Conservation (phyloP, 2,888 invertebrate genomes). For the Epirrhoe alternata region DNA sequence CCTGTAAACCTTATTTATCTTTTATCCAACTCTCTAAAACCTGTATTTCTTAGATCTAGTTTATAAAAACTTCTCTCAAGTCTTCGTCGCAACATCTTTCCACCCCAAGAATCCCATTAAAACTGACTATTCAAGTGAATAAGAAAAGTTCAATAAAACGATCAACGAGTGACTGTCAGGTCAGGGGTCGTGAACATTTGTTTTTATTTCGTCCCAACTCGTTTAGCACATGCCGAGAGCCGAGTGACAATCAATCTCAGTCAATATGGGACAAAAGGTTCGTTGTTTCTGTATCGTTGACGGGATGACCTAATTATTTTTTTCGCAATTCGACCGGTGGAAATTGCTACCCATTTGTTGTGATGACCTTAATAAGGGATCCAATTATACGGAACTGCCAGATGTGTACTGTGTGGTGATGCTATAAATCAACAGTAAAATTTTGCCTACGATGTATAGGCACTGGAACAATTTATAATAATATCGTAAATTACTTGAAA, state of each 20-base stretch:
- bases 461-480: neutral
- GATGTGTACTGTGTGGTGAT: neutral
- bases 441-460: neutral
- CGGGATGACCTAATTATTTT: constrained; percentile 67
- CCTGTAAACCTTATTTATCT: no score
- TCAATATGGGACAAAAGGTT: constrained; percentile 78
- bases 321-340: constrained; percentile 52
- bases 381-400: constrained; percentile 1
- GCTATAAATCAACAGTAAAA: neutral
- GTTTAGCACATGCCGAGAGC: constrained; percentile 80
- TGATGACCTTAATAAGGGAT: constrained; percentile 12
- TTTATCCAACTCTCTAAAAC: no score
- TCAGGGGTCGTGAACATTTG: constrained; percentile 76
- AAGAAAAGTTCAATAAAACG: constrained; percentile 74
- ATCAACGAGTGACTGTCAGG: constrained; percentile 69
- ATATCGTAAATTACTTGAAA: no score
- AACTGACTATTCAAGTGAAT: constrained; percentile 59
- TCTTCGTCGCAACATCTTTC: neutral
- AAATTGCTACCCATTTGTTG: constrained; percentile 14
- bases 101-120: constrained; percentile 1
- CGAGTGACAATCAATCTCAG: constrained; percentile 83
- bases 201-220: constrained; percentile 79
- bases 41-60: neutral
- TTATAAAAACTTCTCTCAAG: neutral
- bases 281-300: constrained; percentile 70